A percentile compares a stretch with the other conserved stretches of the same genome.
Conservation (phyloP, 2,113 vertebrate species). For the Odocoileus virginianus region DNA sequence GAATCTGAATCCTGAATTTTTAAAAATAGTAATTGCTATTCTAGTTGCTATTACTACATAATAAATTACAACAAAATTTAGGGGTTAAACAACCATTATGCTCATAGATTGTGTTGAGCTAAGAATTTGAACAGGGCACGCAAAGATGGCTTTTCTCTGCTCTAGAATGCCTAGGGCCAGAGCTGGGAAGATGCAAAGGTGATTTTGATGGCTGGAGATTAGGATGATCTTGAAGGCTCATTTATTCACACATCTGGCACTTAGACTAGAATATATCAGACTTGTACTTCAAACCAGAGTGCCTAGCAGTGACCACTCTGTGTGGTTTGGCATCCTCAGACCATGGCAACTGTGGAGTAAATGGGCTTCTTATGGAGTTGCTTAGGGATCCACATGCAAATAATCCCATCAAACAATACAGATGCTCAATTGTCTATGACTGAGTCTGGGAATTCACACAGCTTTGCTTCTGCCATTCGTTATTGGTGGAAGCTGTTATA, state of each 20-base stretch:
- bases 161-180: neutral
- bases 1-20: neutral
- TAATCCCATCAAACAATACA: neutral
- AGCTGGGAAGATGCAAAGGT: neutral
- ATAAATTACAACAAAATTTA: neutral
- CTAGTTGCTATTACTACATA: neutral
- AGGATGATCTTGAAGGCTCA: neutral
- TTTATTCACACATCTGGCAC: neutral
- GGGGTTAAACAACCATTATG: neutral
- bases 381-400: neutral
- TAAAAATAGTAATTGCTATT: neutral
- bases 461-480: neutral
- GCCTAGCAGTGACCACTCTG: neutral
- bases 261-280: neutral
- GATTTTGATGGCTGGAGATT: neutral
- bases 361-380: neutral
- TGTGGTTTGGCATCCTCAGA: neutral
- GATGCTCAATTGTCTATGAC: neutral
- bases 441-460: neutral
- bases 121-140: neutral
- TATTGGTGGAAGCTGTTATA: neutral
- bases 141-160: neutral
- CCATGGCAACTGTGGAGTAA: neutral
- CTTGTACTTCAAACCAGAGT: neutral
- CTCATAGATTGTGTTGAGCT: neutral